Base-by-base conservation (phyloP, 2,797 vertebrate species). In the Crenuchus spilurus region DNA sequence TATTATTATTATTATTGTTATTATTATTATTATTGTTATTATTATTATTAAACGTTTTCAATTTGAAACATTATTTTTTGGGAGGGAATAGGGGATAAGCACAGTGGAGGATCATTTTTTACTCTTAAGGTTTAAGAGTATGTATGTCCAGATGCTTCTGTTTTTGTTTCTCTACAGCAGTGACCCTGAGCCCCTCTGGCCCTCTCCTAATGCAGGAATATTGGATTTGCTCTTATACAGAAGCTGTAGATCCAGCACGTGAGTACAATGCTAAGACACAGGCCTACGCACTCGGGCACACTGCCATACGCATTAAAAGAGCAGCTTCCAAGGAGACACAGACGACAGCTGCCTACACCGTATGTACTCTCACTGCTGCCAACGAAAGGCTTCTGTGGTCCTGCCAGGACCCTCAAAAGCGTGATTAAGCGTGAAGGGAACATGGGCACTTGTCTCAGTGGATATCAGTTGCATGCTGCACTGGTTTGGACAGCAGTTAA, bases 311-410 rank as follows among this genome's bases (percentile, higher is more conserved):
- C 30, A 28, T 13, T 26, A 54, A 60, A 35, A 70, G 10, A 24
- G 13, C 1, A 8, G 52, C 42, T 51, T 49, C 33, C 66, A 41
- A 44, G 37, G 31, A 37, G 33, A 46, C 60, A 11, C 67, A 79
- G 77, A 79, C 62, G 13, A 70, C 72, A 74, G 77, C 66, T 65
- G 66, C 74, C 33, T 18, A 4, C 58, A 18, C 71, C 39, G 49
- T 74, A 57, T 78, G 76, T 8, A 48, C 55, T 13, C 14, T 3
- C 49, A 9, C 67, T 44, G 13, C 1, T 74, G 72, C 72, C 72
- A 78, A 33, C n/a, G 30, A 33, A 78, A 48, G 54, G 26, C 52
- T 31, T 58, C 42, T 44, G 20, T 64, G 33, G 33, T 63, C 31
- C 37, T 64, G 13, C 18, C 55, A 51, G 51, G 51, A 39, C 57